Evolutionary conservation across 2,113 vertebrate species (phyloP), one percentile per base, ranked within the genome.

Genomic region (Peucedramus taeniatus): DNA sequence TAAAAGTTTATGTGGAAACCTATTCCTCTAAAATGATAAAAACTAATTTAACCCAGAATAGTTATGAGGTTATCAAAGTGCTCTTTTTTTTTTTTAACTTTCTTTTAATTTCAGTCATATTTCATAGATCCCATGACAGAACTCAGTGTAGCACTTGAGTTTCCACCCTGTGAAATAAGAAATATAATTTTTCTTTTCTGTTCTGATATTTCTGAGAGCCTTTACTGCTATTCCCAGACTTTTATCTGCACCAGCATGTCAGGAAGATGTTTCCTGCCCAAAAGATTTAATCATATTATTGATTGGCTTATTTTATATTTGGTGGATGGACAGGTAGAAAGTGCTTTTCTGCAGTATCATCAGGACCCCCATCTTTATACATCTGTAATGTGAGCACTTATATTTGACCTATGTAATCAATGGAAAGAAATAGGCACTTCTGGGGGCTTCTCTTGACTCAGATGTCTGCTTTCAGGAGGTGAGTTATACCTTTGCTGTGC

Each of bases 1-100:
- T 94, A 95, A 87, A 95, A 90, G 2, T 93, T 95, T 87, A 92
- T 79, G 28, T 59, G 44, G 45, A 95, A 95, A 90, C 47, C 60
- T 85, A 93, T 71, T 85, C 44, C 45, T 59, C 27, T 83, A 45
- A 90, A 80, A 44, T 40, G 24, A 63, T 81, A 94, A 91, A 88
- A 97, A 88, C 26, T 80, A 71, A 95, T 95, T 93, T 83, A 77
- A 89, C 56, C 17, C 60, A 75, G 59, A 71, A 56, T 44, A 83
- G 8, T 90, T 94, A 69, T 39, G 45, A 74, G 69, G 61, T 80
- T 83, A 79, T 20, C 5, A 51, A 96, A 84, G 93, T 77, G 71
- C 5, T 12, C 15, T 77, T 22, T 50, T 68, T 87, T 64, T 56
- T 23, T 40, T n/a, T n/a, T n/a, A 87, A 53, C 11, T 74, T 66